Conservation (phyloP, 2,797 vertebrate species). For the Phrynocephalus vlangalii region DNA sequence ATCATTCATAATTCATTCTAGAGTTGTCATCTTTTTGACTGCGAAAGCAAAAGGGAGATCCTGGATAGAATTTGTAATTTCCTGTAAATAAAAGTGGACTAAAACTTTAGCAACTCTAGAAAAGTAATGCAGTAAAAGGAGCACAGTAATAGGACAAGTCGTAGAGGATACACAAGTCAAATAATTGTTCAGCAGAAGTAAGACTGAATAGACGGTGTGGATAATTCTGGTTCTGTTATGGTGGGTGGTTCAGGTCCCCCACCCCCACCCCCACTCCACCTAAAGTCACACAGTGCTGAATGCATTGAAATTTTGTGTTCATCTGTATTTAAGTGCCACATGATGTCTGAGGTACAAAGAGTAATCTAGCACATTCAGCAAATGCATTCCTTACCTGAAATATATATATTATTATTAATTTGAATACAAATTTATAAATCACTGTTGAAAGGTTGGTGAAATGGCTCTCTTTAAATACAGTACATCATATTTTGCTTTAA, state of each 20-base stretch:
- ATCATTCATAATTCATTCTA: background rate
- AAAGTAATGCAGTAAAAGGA: background rate
- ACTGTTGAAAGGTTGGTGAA: conserved; percentile 29
- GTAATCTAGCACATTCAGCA: background rate
- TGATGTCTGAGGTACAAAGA: background rate
- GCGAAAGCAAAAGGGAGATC: no score
- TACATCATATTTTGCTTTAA: background rate
- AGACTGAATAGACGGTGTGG: background rate
- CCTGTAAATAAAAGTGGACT: background rate
- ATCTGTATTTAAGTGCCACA: accelerated
- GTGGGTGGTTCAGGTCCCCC: background rate
- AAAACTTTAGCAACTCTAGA: background rate
- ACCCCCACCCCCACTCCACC: no score
- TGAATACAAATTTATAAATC: conserved; percentile 10
- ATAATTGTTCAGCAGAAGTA: conserved; percentile 17
- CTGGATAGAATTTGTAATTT: background rate
- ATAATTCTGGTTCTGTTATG: accelerated
- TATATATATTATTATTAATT: background rate
- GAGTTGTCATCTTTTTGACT: background rate
- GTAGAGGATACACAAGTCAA: background rate
- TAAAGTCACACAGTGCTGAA: background rate
- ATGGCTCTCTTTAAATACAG: background rate
- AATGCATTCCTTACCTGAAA: no score
- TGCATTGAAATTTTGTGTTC: background rate
- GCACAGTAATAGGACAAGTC: background rate